Conservation (phyloP, 2,113 vertebrate genomes). For the Sceloporus undulatus region DNA sequence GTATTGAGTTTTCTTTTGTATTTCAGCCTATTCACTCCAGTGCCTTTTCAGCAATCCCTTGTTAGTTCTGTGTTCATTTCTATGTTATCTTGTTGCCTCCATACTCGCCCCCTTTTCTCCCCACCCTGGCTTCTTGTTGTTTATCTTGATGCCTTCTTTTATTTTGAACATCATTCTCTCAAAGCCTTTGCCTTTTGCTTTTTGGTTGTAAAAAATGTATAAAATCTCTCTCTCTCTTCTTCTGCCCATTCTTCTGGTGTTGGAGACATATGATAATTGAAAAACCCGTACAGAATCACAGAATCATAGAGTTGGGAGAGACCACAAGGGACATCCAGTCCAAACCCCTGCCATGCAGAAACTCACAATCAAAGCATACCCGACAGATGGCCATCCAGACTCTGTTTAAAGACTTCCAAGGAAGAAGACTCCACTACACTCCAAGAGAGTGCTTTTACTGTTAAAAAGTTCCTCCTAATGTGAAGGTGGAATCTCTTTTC, state of each 20-base stretch:
- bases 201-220: conserved; percentile 2
- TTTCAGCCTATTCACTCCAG: conserved; percentile 22
- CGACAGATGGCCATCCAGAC: too few relatives aligned
- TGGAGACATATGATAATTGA: neutral
- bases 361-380: too few relatives aligned
- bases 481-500: too few relatives aligned
- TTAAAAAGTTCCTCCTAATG: too few relatives aligned
- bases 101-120: conserved; percentile 33
- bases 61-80: conserved; percentile 31
- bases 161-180: conserved; percentile 21
- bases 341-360: too few relatives aligned
- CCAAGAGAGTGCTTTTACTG: too few relatives aligned
- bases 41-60: conserved; percentile 25
- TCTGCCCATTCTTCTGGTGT: neutral
- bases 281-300: neutral
- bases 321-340: too few relatives aligned
- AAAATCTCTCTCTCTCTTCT: conserved; percentile 14
- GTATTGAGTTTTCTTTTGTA: conserved; percentile 37
- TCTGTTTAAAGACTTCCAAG: too few relatives aligned
- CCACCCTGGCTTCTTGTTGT: conserved; percentile 38
- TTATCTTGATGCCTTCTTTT: conserved; percentile 51
- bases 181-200: conserved; percentile 40
- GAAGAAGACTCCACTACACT: too few relatives aligned
- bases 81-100: conserved; percentile 31
- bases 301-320: too few relatives aligned